Evolutionary conservation across 2,113 vertebrate genomes (phyloP).

Genomic region (Percina caprodes): DNA sequence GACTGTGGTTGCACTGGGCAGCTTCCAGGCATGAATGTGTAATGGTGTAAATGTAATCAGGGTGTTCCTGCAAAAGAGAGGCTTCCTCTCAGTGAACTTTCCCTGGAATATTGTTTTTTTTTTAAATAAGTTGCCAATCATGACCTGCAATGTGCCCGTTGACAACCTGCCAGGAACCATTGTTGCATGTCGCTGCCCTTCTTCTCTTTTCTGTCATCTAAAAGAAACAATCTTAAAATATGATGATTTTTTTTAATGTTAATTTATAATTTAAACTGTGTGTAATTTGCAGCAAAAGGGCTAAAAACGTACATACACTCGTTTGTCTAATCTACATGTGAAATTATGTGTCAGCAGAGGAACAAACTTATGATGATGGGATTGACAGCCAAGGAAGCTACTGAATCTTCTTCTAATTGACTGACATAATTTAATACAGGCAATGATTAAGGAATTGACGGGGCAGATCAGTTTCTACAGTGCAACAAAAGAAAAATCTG

Average conservation of each 20-base stretch:
- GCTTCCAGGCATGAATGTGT: no score
- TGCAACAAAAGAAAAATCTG: background rate
- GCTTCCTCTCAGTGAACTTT: no score
- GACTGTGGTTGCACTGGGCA: no score
- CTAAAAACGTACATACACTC: background rate
- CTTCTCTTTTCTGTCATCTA: no score
- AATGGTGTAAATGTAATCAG: no score
- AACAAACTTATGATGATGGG: background rate
- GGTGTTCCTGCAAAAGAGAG: no score
- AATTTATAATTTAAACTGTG: background rate
- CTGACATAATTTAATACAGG: background rate
- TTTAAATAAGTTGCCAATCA: no score
- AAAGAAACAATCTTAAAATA: no score
- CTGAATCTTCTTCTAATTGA: background rate
- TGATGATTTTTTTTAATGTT: background rate
- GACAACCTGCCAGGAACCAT: no score
- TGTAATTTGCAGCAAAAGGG: background rate
- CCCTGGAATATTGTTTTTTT: no score
- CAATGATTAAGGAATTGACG: background rate
- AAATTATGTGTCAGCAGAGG: background rate
- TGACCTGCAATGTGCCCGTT: no score
- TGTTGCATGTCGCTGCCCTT: no score
- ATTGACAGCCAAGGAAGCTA: background rate
- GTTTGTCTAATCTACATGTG: background rate
- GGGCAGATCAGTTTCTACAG: background rate